Percentiles rank a stretch among this genome's conserved stretches.
Evolutionary conservation across 2,113 vertebrate genomes (phyloP).

Genomic region (Tricholaema leucomelas): DNA sequence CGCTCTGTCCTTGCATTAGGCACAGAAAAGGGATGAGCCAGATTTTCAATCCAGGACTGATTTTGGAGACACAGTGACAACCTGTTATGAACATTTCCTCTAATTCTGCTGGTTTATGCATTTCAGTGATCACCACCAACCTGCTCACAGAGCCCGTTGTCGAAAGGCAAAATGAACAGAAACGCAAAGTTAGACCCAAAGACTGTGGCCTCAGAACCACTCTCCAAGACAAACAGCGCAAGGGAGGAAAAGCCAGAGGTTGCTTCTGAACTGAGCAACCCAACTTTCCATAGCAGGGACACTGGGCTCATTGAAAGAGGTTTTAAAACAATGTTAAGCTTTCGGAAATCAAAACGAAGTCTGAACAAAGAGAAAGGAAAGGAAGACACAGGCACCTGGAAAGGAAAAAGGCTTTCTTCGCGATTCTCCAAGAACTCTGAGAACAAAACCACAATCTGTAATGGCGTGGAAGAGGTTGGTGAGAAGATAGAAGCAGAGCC

Average conservation of each 20-base stretch:
- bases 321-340: conserved; percentile 26
- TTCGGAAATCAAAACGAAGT: background rate
- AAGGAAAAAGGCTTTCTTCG: background rate
- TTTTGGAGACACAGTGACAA: background rate
- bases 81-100: background rate
- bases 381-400: background rate
- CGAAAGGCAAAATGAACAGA: background rate
- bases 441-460: background rate
- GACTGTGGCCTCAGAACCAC: background rate
- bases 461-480: background rate
- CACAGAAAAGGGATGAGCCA: background rate
- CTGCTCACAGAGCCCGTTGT: background rate
- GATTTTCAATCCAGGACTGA: background rate
- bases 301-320: conserved; percentile 19
- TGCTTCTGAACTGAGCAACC: background rate
- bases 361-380: background rate
- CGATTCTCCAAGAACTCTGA: background rate
- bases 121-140: background rate
- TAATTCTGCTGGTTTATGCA: background rate
- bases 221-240: background rate
- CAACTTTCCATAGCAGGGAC: background rate
- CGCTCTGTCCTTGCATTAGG: background rate
- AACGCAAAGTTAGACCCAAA: background rate
- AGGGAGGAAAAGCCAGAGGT: background rate
- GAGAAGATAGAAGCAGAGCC: background rate